These are phyloP conservation scores for Electrona antarctica DNA, from an alignment of 2,113 vertebrate species.

Conservation along the genomic window DNA sequence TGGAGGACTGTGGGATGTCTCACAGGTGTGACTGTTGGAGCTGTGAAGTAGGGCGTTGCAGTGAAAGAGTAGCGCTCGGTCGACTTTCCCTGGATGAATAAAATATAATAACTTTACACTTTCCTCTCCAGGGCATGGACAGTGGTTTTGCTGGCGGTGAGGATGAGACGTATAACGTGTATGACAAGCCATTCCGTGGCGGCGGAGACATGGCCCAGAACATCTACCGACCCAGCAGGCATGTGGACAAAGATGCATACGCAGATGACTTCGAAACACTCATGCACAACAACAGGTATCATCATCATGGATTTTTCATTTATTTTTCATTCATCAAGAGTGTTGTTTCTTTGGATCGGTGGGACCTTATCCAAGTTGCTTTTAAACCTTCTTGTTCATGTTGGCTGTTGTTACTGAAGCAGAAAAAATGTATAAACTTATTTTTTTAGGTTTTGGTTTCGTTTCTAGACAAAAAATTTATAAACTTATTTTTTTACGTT, in stretches of 20 bases:
- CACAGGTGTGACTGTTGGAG: no score
- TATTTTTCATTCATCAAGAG: not conserved
- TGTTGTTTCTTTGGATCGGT: not conserved
- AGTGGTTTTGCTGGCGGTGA: constrained; percentile 96
- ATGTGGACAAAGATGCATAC: constrained; percentile 90
- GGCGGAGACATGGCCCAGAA: constrained; percentile 93
- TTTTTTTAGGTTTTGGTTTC: constrained; percentile 41
- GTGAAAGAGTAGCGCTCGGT: no score
- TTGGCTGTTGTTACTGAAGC: no score
- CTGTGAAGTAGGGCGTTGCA: no score
- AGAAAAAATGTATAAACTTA: not conserved
- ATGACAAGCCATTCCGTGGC: constrained; percentile 92
- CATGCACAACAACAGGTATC: constrained; percentile 89
- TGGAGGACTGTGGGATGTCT: no score
- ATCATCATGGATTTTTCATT: not conserved
- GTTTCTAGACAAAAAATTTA: no score
- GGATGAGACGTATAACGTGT: constrained; percentile 95
- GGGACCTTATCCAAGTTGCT: not conserved
- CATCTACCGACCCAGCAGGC: constrained; percentile 96
- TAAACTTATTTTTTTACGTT: constrained; percentile 27
- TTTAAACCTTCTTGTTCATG: not conserved
- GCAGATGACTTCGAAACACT: constrained; percentile 91
- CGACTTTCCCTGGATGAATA: no score
- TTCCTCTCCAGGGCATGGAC: constrained; percentile 88
- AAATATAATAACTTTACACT: no score